Evolutionary conservation across 2,888 invertebrate species (phyloP), one percentile per base, ranked within the genome.

Genomic region (Tribolium freemani): DNA sequence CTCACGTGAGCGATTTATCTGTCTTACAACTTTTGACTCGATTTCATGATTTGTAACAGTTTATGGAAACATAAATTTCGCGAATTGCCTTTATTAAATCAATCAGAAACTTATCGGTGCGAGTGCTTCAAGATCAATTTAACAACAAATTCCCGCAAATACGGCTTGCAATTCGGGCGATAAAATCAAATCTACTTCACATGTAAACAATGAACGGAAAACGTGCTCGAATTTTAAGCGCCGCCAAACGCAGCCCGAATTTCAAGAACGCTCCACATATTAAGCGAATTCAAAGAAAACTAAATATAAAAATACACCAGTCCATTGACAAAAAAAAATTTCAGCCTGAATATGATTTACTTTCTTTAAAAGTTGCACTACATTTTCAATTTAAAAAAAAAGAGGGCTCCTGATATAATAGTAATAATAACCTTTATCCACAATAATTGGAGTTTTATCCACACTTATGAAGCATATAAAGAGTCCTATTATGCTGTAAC

Each of bases 1-100:
- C 31, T 20, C 51, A 50, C 30, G 63, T 20, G 21, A 58, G 46
- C 21, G 8, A 66, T 26, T 56, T 44, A 53, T 45, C 44, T 30
- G 63, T 38, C 38, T 45, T 58, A 31, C 6, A 44, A 57, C 46
- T 45, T 60, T 20, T 44, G n/a, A 46, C 9, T 1, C 10, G 5
- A 10, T 44, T 20, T 16, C 2, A 9, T 38, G 26, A 48, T 48
- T 48, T 48, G 48, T 8, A 48, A 48, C 48, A 48, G 16, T 38
- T 38, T 38, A 38, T 38, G 38, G 8, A 38, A 8, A 38, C 38
- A n/a, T 38, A n/a, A 26, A 26, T 38, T 38, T 38, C 8, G 8
- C n/a, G 8, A 38, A 38, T n/a, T 38, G 38, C 1, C 5, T 38
- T 38, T 38, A 5, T 38, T 38, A 5, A n/a, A 26, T 16, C 16